A percentile compares a stretch with the other conserved stretches of the same genome.
These are phyloP conservation scores for Adelognathus sp. DNA, from an alignment of 2,888 invertebrate species.

Conservation along the genomic window DNA sequence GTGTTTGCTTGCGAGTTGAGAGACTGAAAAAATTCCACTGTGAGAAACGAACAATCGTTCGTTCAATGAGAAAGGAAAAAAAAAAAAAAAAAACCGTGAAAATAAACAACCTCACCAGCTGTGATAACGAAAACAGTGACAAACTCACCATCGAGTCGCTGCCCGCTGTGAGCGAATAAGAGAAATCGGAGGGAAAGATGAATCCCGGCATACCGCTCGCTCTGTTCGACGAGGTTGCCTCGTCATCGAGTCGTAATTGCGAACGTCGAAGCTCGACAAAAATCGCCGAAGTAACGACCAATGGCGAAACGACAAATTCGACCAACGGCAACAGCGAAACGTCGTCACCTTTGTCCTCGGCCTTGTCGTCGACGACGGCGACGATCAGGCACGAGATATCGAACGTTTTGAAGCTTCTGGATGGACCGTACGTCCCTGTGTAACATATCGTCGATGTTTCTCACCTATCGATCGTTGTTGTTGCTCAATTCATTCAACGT, in stretches of 20 bases:
- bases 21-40: too few species aligned
- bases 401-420: constrained; percentile 42
- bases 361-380: not conserved
- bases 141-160: too few species aligned
- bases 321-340: constrained; percentile 41
- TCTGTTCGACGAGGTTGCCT: constrained; percentile 54
- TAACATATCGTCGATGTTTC: not conserved
- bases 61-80: too few species aligned
- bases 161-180: not conserved
- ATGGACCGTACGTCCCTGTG: constrained; percentile 42
- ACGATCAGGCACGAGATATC: constrained; percentile 32
- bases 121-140: too few species aligned
- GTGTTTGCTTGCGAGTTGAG: not conserved
- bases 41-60: too few species aligned
- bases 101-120: too few species aligned
- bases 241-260: constrained; percentile 43
- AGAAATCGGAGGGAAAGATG: constrained; percentile 9
- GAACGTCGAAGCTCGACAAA: constrained; percentile 54
- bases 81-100: too few species aligned
- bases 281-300: constrained; percentile 47
- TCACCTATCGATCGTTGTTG: not conserved
- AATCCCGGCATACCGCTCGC: constrained; percentile 56
- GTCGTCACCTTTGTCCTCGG: not conserved
- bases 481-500: not conserved
- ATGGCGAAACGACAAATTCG: constrained; percentile 28